Conservation (phyloP, 2,888 invertebrate genomes). For the Gortyna flavago region DNA sequence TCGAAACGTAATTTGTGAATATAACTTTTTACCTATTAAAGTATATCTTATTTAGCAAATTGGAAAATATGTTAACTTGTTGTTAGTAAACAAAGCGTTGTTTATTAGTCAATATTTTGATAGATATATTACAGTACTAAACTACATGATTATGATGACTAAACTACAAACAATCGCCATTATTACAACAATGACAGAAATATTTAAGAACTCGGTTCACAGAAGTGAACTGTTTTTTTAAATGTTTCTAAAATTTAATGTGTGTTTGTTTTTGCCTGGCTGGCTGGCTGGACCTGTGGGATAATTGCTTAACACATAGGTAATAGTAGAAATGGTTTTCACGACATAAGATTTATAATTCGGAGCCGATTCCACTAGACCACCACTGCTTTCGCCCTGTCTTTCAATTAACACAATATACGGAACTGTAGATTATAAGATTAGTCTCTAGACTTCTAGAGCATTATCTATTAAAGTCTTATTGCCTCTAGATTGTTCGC, state of each 20-base stretch:
- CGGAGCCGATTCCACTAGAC: too few species aligned
- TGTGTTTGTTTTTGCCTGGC: too few species aligned
- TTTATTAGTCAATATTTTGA: neutral
- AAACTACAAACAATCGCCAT: neutral
- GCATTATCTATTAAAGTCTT: slow-evolving; percentile 17
- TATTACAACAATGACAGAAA: neutral
- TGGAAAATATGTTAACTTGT: neutral
- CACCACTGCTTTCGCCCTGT: too few species aligned
- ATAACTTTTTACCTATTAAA: neutral
- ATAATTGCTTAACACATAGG: too few species aligned
- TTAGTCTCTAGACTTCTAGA: slow-evolving; percentile 7
- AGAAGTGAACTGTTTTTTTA: too few species aligned
- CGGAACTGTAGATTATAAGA: neutral
- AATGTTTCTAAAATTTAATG: too few species aligned
- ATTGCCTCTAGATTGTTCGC: slow-evolving; percentile 20
- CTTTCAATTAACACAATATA: neutral
- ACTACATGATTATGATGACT: too few species aligned
- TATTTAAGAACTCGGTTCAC: neutral
- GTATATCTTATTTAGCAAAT: too few species aligned
- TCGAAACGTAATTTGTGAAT: neutral
- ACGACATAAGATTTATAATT: too few species aligned
- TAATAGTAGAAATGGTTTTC: neutral
- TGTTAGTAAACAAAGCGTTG: slow-evolving; percentile 4
- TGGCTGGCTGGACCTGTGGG: too few species aligned
- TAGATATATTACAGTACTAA: neutral